Percentiles rank a stretch among this genome's conserved stretches.
Evolutionary conservation across 2,797 vertebrate species (phyloP).

Genomic region (Gambusia yucatana): DNA sequence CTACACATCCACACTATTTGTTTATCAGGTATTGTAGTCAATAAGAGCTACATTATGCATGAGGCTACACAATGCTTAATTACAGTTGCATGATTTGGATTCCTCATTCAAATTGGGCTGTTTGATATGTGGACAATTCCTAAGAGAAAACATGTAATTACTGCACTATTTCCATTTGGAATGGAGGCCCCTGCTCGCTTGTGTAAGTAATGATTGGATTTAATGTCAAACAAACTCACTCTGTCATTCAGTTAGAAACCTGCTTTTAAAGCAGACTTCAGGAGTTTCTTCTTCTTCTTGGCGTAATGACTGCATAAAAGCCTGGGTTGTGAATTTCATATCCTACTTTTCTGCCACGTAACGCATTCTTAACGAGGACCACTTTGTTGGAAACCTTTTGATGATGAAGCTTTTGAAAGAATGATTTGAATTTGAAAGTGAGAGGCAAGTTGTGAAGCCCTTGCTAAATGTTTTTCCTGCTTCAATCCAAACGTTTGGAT

Average conservation of each 20-base stretch:
- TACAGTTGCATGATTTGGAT: conserved; percentile 70
- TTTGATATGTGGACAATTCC: conserved; percentile 67
- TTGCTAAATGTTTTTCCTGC: conserved; percentile 56
- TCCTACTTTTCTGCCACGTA: conserved; percentile 66
- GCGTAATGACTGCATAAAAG: conserved; percentile 59
- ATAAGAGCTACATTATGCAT: conserved; percentile 71
- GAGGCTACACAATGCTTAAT: conserved; percentile 72
- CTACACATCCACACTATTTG: conserved; percentile 54
- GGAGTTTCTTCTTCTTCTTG: conserved; percentile 42
- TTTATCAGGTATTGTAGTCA: conserved; percentile 74
- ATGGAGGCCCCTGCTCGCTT: conserved; percentile 49
- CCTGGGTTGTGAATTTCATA: conserved; percentile 58
- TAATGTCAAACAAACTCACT: conserved; percentile 54
- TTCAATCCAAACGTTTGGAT: conserved; percentile 62
- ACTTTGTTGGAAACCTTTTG: conserved; percentile 63
- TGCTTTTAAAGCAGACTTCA: conserved; percentile 37
- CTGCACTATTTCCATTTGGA: conserved; percentile 66
- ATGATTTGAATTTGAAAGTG: conserved; percentile 76
- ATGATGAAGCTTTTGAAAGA: conserved; percentile 75
- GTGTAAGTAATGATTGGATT: conserved; percentile 38
- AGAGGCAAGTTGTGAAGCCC: conserved; percentile 50
- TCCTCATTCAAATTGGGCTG: conserved; percentile 69
- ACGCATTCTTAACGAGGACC: conserved; percentile 53
- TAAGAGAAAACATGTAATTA: conserved; percentile 71
- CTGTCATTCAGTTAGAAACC: conserved; percentile 20